Base-by-base conservation (phyloP, 2,888 invertebrate species). In the Helicoverpa assulta region DNA sequence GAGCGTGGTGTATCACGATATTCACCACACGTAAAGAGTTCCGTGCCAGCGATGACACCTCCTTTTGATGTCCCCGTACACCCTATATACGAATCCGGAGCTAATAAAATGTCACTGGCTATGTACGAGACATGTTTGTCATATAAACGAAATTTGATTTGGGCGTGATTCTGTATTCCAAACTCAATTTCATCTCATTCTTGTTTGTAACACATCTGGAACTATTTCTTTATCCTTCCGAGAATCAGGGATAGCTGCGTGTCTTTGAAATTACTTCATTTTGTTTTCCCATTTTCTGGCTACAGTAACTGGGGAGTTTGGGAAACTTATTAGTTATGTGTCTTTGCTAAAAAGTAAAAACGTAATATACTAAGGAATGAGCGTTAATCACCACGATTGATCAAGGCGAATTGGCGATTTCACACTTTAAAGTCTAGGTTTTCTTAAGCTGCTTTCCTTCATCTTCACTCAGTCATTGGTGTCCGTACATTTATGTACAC, bases 11-110 rank as follows among this genome's bases (percentile, higher is more conserved):
- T 88, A 88, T 88, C 84, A 86, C 84, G 82, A 89, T 92, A 94
- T 94, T 94, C 94, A 84, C 88, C 83, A 90, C 95, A 94, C 94
- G 94, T 94, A 94, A 92, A 89, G 88, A 89, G 86, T 86, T 83
- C 73, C 83, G 85, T 85, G 88, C 85, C 85, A 87, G 86, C 89
- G 86, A 90, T 90, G 89, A 91, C 90, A 90, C 91, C 91, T 91
- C 79, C 90, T 92, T 92, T 93, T 93, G 93, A 94, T 93, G 93
- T 91, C 88, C 77, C 77, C 60, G 73, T 77, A 77, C 70, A 73
- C 70, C 73, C 87, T 85, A 88, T 89, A 88, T 84, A 86, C 82
- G 84, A 82, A 80, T 80, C 82, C 86, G 85, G 84, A 86, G 89
- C 90, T 93, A 93, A 93, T 93, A 92, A 93, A 92, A 94, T 89